Base-by-base conservation (phyloP, 2,797 vertebrate species). In the Aselliscus stoliczkanus region DNA sequence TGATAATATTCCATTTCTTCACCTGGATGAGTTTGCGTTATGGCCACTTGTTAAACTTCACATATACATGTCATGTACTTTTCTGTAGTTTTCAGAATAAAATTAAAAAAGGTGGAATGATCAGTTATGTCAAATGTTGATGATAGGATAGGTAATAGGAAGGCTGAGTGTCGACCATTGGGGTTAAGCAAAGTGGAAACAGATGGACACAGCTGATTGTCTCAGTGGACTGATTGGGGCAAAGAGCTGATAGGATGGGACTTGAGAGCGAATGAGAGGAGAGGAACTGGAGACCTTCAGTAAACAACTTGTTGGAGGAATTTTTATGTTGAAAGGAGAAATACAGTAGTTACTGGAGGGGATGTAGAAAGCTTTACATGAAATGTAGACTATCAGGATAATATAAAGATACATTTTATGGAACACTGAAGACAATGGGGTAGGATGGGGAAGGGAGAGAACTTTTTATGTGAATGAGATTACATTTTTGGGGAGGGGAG, bases 41-140 rank as follows among this genome's bases (percentile, higher is more conserved):
- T 58, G 83, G n/a, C 52, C 54, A 65, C 14, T 62, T 79, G n/a
- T 92, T 79, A 69, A 94, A 83, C 34, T 92, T 89, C 29, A 85
- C 11, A 62, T 50, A 31, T 52, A 37, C 67, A 29, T 79, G 58
- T 90, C 76, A 62, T 67, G 1, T 54, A 13, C 34, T 84, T 93
- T 84, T 82, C 29, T 96, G 5, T 90, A n/a, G 42, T 50, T 64
- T 86, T 96, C 67, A 76, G 15, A 88, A 83, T 95, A 56, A 79
- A 89, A 39, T n/a, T 65, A 52, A 34, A 64, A 93, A 83, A 17
- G 37, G 25, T 27, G 31, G 11, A 65, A 64, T 21, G 62, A 64
- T 67, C 18, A 42, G 2, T 79, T 60, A 11, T 21, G 3, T 70
- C 76, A 90, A 20, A 58, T 67, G 17, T 56, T 85, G 23, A n/a